phyloP scores from a whole-genome alignment of 2,888 invertebrate species.

The Junonia oenone region DNA sequence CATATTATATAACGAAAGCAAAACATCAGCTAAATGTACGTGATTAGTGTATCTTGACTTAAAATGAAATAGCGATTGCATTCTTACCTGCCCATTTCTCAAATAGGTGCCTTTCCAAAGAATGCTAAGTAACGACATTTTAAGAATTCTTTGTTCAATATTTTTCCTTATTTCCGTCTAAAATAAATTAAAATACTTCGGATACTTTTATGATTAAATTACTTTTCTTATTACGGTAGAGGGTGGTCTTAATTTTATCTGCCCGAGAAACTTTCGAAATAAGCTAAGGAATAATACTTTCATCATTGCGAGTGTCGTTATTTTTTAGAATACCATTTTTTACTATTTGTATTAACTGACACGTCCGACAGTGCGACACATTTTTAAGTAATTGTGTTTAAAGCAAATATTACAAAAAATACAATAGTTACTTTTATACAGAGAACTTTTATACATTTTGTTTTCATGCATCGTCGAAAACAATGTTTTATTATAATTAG shows the following conservation, averaged over 20 bases:
- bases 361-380: too few relatives aligned
- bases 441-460: too few relatives aligned
- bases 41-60: too few relatives aligned
- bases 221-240: not conserved
- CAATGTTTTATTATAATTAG: too few relatives aligned
- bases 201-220: slow-evolving; percentile 1
- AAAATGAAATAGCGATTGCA: not conserved
- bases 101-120: not conserved
- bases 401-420: too few relatives aligned
- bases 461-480: too few relatives aligned
- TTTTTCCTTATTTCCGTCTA: not conserved
- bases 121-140: not conserved
- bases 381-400: too few relatives aligned
- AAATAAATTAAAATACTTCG: slow-evolving; percentile 1
- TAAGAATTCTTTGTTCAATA: not conserved
- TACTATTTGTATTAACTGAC: too few relatives aligned
- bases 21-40: too few relatives aligned
- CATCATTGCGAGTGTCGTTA: not conserved
- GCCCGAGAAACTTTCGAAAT: not conserved
- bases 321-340: not conserved
- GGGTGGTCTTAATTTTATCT: not conserved
- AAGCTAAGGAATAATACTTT: not conserved
- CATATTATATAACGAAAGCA: too few relatives aligned
- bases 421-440: too few relatives aligned
- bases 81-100: not conserved